These are phyloP conservation scores for Aptenodytes patagonicus DNA, from an alignment of 2,113 vertebrate species.

Conservation along the genomic window DNA sequence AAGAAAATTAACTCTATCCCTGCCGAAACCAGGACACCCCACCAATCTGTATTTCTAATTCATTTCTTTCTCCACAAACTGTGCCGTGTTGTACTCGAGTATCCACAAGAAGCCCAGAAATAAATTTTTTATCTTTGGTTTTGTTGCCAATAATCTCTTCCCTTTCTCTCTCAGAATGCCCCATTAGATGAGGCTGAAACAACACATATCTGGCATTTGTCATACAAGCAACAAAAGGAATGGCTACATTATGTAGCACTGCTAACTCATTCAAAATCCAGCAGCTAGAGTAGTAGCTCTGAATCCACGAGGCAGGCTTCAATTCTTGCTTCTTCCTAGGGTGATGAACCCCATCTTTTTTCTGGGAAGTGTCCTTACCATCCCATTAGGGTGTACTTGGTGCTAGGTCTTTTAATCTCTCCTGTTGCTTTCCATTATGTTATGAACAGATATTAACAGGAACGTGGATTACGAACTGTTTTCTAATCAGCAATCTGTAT, in stretches of 20 bases:
- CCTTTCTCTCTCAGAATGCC: neutral
- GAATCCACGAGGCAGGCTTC: neutral
- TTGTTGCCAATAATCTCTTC: neutral
- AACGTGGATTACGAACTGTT: neutral
- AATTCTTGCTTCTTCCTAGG: neutral
- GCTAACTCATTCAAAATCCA: neutral
- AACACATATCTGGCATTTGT: neutral
- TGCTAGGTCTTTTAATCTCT: neutral
- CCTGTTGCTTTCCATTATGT: neutral
- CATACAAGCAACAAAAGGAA: neutral
- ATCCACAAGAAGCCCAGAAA: neutral
- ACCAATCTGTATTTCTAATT: neutral
- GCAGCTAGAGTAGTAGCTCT: neutral
- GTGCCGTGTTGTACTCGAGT: neutral
- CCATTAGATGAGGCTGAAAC: neutral
- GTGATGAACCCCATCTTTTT: neutral
- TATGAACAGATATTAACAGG: neutral
- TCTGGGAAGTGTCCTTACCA: neutral
- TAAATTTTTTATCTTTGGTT: neutral
- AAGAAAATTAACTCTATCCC: no score
- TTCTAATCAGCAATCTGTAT: neutral
- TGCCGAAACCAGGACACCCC: no score
- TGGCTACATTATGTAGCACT: neutral
- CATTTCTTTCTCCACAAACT: neutral
- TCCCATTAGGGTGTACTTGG: neutral